Base-by-base conservation (phyloP, 2,113 vertebrate genomes). In the Cebus imitator region DNA sequence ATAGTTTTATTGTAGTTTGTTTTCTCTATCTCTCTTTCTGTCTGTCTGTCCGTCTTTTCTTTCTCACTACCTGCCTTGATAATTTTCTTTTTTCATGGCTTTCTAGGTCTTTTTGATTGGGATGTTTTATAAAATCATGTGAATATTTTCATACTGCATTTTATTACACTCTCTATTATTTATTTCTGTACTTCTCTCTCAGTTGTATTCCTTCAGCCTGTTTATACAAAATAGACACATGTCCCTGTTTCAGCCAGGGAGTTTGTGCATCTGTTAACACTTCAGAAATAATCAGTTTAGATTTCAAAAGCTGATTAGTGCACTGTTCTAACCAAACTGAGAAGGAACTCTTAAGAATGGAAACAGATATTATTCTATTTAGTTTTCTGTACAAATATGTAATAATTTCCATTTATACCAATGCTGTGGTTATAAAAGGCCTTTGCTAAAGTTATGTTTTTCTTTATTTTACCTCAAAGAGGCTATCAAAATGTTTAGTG, bases 271-370 rank as follows among this genome's bases (percentile, higher is more conserved):
- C 98, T 98, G 98, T 98, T 97, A 97, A 97, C 98, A 98, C 98
- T 98, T 99, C 98, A 98, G 98, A 98, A 98, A 97, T 98, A 98
- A 98, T 98, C 98, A 98, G 98, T 99, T 98, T 98, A 98, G 98
- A 98, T 98, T 99, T 98, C 98, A 98, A 81, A 98, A 98, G 97
- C 95, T 98, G 98, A 98, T 99, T 98, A 98, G 94, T 73, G 75
- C 91, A 97, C 92, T 94, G 96, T 97, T 98, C 95, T 98, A 97
- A 98, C 98, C 98, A 98, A 98, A 97, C 95, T 80, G 94, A 97
- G 98, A 98, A 97, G 87, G 95, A 97, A 95, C 95, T 97, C 91
- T 96, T 97, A 96, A 97, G 96, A 98, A 98, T 92, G 97, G 94
- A 97, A 98, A 97, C 96, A 97, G 97, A 97, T 97, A 97, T 87